A percentile compares a stretch with the other conserved stretches of the same genome.
These are phyloP conservation scores for Dysidea cf. avara DNA, from an alignment of 37 sponge, comb jelly and placozoan genomes.

Conservation along the genomic window DNA sequence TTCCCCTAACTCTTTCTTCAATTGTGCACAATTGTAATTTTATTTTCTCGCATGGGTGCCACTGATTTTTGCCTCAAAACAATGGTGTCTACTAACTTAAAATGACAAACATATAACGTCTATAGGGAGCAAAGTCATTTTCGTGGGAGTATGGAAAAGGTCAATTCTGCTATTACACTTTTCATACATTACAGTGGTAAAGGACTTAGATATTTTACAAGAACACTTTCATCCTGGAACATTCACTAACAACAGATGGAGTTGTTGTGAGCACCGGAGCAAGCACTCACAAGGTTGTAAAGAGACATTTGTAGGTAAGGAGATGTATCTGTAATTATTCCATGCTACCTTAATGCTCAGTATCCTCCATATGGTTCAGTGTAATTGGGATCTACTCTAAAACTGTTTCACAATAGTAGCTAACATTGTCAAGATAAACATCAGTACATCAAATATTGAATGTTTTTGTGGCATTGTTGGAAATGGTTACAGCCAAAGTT, in stretches of 20 bases:
- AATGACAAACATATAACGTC: too few relatives aligned
- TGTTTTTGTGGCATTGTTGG: too few relatives aligned
- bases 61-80: too few relatives aligned
- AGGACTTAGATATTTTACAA: neutral
- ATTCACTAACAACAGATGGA: conserved; percentile 65
- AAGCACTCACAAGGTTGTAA: conserved; percentile 69
- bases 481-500: too few relatives aligned
- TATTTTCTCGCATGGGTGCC: too few relatives aligned
- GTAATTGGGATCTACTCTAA: neutral
- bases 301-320: conserved; percentile 15
- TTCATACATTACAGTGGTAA: neutral
- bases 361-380: neutral
- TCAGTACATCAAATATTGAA: too few relatives aligned
- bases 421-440: too few relatives aligned
- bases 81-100: too few relatives aligned
- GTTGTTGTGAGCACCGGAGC: conserved; percentile 72
- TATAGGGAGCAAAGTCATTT: too few relatives aligned
- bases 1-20: too few relatives aligned
- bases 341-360: neutral
- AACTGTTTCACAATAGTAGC: neutral
- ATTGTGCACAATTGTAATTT: too few relatives aligned
- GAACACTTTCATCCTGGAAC: conserved; percentile 73
- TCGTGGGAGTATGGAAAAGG: too few relatives aligned
- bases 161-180: neutral
- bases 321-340: neutral